Conservation (phyloP, 2,797 vertebrate genomes). For the Uromys caudimaculatus region DNA sequence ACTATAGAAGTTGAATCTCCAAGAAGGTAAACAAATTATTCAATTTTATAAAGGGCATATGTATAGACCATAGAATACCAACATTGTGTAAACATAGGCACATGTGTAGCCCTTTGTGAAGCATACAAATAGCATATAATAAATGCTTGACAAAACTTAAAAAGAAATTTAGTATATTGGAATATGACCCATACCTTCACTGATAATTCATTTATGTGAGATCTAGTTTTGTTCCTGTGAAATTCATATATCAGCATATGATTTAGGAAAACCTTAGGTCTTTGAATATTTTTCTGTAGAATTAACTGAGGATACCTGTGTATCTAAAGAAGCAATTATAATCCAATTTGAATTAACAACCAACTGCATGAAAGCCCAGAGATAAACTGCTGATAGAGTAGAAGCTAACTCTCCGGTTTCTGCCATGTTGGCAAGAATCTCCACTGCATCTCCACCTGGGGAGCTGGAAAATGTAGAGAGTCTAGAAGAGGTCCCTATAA, state of each 20-base stretch:
- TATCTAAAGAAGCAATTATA: not conserved
- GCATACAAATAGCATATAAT: not conserved
- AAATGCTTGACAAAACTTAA: not conserved
- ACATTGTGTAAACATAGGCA: not conserved
- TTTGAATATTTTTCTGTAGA: not conserved
- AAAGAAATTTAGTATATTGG: not conserved
- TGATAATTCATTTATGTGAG: not conserved
- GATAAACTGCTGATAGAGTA: not conserved
- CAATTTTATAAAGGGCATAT: not conserved
- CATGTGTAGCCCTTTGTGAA: not conserved
- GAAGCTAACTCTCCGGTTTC: not conserved
- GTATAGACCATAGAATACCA: not conserved
- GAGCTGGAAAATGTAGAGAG: not conserved
- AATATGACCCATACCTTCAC: not conserved
- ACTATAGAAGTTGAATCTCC: not conserved
- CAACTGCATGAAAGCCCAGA: not conserved
- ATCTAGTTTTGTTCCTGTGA: constrained; percentile 22
- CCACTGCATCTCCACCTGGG: not conserved
- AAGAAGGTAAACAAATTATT: constrained; percentile 16
- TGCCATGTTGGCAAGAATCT: constrained; percentile 16
- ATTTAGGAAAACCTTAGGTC: not conserved
- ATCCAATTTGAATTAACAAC: not conserved
- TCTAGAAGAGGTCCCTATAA: not conserved
- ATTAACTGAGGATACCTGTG: not conserved
- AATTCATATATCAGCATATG: constrained; percentile 24